Conservation (phyloP, 2,888 invertebrate species). For the Caenorhabditis sp. region DNA sequence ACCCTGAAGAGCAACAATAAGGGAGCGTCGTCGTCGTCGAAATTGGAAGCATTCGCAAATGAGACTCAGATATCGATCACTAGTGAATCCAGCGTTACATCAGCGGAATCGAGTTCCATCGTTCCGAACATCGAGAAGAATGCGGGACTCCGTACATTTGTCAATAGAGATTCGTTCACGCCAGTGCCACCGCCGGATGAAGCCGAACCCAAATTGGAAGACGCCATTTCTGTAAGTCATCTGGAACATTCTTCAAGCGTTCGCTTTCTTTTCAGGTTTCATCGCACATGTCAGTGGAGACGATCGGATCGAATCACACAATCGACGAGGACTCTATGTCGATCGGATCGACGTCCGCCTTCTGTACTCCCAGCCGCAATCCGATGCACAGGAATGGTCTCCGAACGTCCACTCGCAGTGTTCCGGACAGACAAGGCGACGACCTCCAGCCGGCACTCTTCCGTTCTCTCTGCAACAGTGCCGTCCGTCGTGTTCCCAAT, state of each 20-base stretch:
- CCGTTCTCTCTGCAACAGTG: slow-evolving; percentile 48
- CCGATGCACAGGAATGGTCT: slow-evolving; percentile 17
- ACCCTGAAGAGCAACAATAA: slow-evolving; percentile 21
- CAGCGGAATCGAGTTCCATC: slow-evolving; percentile 26
- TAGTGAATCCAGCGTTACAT: slow-evolving; percentile 51
- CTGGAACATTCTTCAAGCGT: neutral
- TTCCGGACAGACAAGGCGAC: slow-evolving; percentile 18
- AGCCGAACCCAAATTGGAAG: slow-evolving; percentile 12
- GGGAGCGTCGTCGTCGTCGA: slow-evolving; percentile 27
- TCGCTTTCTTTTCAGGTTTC: slow-evolving; percentile 1
- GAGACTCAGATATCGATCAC: slow-evolving; percentile 41
- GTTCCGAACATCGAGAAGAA: slow-evolving; percentile 46
- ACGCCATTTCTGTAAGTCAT: slow-evolving; percentile 21
- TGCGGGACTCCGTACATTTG: slow-evolving; percentile 36
- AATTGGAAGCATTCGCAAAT: slow-evolving; percentile 20
- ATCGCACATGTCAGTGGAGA: slow-evolving; percentile 42
- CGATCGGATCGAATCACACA: slow-evolving; percentile 25
- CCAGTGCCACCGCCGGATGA: slow-evolving; percentile 29
- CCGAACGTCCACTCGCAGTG: slow-evolving; percentile 44
- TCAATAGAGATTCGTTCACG: slow-evolving; percentile 46
- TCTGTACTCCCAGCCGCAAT: slow-evolving; percentile 41
- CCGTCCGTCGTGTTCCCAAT: slow-evolving; percentile 41
- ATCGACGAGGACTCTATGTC: slow-evolving; percentile 40
- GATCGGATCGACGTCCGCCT: slow-evolving; percentile 19
- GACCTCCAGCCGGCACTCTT: slow-evolving; percentile 21